phyloP scores from a whole-genome alignment of 2,797 vertebrate genomes.

The Sphenodon punctatus region DNA sequence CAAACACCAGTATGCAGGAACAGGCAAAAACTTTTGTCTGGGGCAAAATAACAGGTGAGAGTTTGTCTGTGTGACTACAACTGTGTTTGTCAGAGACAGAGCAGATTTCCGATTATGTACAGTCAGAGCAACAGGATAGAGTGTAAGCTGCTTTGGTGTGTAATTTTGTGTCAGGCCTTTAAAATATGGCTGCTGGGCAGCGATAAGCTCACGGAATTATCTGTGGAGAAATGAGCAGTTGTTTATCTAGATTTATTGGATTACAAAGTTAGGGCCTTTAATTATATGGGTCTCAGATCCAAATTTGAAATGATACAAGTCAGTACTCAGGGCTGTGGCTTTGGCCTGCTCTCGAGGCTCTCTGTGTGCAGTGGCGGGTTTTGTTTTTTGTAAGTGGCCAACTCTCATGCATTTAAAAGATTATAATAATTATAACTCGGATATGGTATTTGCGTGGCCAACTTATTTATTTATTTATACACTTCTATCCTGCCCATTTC shows the following conservation, averaged over 20 bases:
- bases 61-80: background rate
- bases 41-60: background rate
- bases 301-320: constrained; percentile 15
- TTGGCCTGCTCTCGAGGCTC: background rate
- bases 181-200: constrained; percentile 28
- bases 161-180: constrained; percentile 28
- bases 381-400: background rate
- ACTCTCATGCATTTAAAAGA: background rate
- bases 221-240: constrained; percentile 16
- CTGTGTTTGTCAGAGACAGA: background rate
- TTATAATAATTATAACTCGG: background rate
- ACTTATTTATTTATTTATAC: too few species aligned
- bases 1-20: background rate
- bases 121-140: background rate
- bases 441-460: background rate
- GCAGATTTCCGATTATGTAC: background rate
- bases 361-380: too few species aligned
- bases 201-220: constrained; percentile 29
- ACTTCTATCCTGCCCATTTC: too few species aligned
- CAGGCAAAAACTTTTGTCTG: background rate
- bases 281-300: constrained; percentile 4
- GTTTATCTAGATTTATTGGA: constrained; percentile 51
- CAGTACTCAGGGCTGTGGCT: background rate
- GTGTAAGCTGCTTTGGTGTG: constrained; percentile 15
- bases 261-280: constrained; percentile 43